Evolutionary conservation across 2,888 invertebrate species (phyloP).

Genomic region (Julus scanicus): DNA sequence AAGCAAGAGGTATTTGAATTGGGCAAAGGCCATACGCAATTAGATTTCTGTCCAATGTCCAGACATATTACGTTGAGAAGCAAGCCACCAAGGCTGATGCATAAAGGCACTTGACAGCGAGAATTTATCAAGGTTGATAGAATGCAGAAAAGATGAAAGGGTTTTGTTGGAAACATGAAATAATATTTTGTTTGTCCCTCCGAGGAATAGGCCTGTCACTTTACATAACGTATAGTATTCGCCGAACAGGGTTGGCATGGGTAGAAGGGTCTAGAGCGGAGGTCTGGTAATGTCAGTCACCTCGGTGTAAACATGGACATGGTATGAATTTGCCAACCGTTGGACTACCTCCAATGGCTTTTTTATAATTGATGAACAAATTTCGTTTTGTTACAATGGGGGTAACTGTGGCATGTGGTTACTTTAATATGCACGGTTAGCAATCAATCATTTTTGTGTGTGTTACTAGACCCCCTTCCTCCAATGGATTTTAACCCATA

Average conservation of each 20-base stretch:
- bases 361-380: slow-evolving; percentile 13
- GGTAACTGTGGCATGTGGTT: slow-evolving; percentile 25
- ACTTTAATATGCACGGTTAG: slow-evolving; percentile 9
- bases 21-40: slow-evolving; percentile 34
- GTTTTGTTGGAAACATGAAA: slow-evolving; percentile 13
- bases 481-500: not conserved
- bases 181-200: slow-evolving; percentile 37
- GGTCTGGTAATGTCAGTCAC: not conserved
- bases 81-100: not conserved
- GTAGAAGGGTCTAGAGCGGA: not conserved
- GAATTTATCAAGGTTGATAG: slow-evolving; percentile 7
- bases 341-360: slow-evolving; percentile 22
- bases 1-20: not conserved
- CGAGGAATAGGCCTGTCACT: slow-evolving; percentile 22
- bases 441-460: not conserved
- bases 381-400: slow-evolving; percentile 19
- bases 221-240: slow-evolving; percentile 1
- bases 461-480: not conserved
- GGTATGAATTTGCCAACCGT: slow-evolving; percentile 2
- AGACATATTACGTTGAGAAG: slow-evolving; percentile 7
- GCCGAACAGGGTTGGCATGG: not conserved
- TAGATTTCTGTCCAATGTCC: slow-evolving; percentile 14
- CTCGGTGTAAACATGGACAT: not conserved
- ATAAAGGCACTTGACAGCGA: slow-evolving; percentile 35
- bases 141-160: slow-evolving; percentile 36